Conservation (phyloP, 2,888 invertebrate genomes). For the Drosophila pseudotakahashii region DNA sequence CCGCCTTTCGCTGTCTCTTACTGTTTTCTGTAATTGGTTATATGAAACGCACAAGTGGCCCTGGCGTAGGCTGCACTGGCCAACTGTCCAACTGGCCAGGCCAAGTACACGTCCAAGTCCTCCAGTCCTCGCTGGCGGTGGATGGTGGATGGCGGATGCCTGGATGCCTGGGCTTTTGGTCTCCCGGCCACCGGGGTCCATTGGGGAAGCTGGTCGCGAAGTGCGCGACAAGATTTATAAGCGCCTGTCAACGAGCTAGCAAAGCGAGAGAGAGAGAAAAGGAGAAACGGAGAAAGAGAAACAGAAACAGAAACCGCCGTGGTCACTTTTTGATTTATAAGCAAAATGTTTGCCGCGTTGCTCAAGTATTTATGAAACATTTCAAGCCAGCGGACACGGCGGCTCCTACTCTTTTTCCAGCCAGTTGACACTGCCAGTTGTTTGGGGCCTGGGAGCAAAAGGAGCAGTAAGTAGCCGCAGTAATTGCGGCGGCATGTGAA, state of each 20-base stretch:
- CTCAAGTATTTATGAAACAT: constrained; percentile 79
- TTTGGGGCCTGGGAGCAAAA: constrained; percentile 52
- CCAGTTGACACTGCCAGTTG: constrained; percentile 71
- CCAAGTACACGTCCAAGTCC: constrained; percentile 4
- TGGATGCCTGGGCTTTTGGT: constrained; percentile 13
- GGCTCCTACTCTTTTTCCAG: constrained; percentile 59
- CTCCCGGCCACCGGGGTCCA: constrained; percentile 27
- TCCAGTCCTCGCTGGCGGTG: too few relatives aligned
- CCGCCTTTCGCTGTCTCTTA: constrained; percentile 29
- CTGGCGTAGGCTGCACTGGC: constrained; percentile 35
- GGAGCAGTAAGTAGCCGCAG: constrained; percentile 59
- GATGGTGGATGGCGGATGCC: constrained; percentile 2
- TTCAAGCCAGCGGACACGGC: constrained; percentile 75
- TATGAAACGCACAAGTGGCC: constrained; percentile 73
- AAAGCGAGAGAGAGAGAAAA: constrained; percentile 25
- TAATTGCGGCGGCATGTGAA: constrained; percentile 80
- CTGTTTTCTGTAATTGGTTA: constrained; percentile 74
- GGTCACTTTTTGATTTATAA: constrained; percentile 80
- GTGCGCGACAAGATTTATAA: constrained; percentile 81
- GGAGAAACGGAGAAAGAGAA: constrained; percentile 34
- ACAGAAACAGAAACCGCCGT: constrained; percentile 46
- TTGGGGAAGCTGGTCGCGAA: constrained; percentile 45
- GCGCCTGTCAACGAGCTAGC: constrained; percentile 76
- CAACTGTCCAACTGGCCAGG: constrained; percentile 13
- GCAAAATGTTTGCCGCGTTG: constrained; percentile 76